Base-by-base conservation (phyloP, 1,140 invertebrate species). In the Palaemon carinicauda region DNA sequence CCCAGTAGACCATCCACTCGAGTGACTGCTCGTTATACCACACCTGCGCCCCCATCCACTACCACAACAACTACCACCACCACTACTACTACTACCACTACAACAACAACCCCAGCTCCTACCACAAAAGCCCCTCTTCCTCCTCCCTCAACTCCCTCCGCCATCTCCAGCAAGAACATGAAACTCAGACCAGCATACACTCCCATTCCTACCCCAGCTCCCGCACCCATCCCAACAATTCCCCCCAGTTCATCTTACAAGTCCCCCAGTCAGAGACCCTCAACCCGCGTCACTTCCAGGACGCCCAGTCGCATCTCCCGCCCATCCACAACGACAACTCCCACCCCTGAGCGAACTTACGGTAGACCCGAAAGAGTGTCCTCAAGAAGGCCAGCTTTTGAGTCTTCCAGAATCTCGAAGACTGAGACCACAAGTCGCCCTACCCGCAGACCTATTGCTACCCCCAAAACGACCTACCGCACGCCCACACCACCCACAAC, bases 181-280 rank as follows among this genome's bases (percentile, higher is more conserved):
- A 86, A 86, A n/a, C 73, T 79, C 9, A 80, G 75, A 54, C 83
- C 83, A 52, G 83, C 83, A 15, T 86, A 52, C 56, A 71, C 56
- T 15, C 60, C 77, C 50, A 85, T 53, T n/a, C 83, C 60, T 5
- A 71, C 77, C 33, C 60, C 83, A 4, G 15, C 33, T 0, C 75
- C 82, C 41, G 15, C 52, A 17, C 29, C 52, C 17, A 12, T 33
- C n/a, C 33, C 53, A 12, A n/a, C 54, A 19, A 10, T 27, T 9
- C 12, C 33, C 1, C 29, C 81, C 24, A 1, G 51, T 15, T 12
- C 52, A 1, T 69, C 60, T n/a, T 24, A 50, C 19, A 19, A n/a
- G 21, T 17, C 17, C n/a, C 51, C 19, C 41, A 50, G 51, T 15
- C 24, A 82, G 29, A 73, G 41, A 12, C 41, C 33, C 73, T 7